phyloP scores from a whole-genome alignment of 2,888 invertebrate genomes.

The Lucinisca nassula region DNA sequence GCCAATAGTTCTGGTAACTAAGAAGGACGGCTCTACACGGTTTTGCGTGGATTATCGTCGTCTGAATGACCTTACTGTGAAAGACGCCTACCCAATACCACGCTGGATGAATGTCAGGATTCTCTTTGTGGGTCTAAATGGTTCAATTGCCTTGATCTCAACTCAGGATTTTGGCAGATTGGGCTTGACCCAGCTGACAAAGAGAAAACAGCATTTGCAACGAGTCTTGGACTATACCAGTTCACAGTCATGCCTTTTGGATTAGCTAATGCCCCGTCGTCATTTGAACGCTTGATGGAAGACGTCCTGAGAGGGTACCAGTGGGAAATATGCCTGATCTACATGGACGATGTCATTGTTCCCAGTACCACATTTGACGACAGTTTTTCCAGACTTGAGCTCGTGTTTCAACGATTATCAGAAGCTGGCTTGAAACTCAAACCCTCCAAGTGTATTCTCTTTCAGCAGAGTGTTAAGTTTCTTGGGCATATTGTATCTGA shows the following conservation, averaged over 20 bases:
- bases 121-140: conserved; percentile 51
- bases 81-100: too few species aligned
- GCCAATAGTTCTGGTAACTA: too few species aligned
- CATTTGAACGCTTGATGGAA: conserved; percentile 69
- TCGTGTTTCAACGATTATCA: too few species aligned
- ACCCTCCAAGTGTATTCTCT: conserved; percentile 66
- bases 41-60: too few species aligned
- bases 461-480: too few species aligned
- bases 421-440: conserved; percentile 61
- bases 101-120: conserved; percentile 63
- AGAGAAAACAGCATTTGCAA: conserved; percentile 60
- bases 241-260: conserved; percentile 63
- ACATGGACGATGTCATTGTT: conserved; percentile 43
- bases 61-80: too few species aligned
- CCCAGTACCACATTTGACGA: too few species aligned
- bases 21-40: too few species aligned
- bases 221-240: conserved; percentile 43
- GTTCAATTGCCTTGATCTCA: conserved; percentile 61
- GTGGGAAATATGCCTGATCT: too few species aligned
- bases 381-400: too few species aligned
- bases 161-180: conserved; percentile 66
- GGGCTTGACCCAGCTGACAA: conserved; percentile 42
- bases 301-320: conserved; percentile 58
- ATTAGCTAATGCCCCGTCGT: conserved; percentile 59
- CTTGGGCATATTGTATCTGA: conserved; percentile 58